Evolutionary conservation across 2,888 invertebrate species (phyloP).

Genomic region (Hanleya hanleyi): DNA sequence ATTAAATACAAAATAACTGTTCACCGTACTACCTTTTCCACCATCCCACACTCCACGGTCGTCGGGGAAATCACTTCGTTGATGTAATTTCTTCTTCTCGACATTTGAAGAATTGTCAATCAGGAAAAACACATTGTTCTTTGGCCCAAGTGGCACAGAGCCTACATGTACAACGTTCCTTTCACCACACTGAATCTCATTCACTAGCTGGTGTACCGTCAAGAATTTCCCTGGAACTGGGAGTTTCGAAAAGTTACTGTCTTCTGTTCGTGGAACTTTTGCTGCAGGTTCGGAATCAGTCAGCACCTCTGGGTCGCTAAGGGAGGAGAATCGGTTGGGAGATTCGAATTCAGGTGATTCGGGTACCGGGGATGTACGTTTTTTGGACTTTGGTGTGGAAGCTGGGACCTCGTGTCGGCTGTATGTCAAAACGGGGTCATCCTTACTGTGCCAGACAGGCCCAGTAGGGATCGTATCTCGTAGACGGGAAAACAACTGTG

Average conservation of each 20-base stretch:
- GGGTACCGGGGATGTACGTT: no score
- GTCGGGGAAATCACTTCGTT: neutral
- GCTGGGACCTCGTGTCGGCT: neutral
- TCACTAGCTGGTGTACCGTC: neutral
- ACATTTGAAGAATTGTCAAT: neutral
- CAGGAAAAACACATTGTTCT: neutral
- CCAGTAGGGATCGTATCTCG: neutral
- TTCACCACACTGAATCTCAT: neutral
- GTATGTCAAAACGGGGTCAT: neutral
- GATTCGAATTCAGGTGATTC: no score
- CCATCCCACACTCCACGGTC: slow-evolving; percentile 1
- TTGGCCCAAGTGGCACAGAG: neutral
- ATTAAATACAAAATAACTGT: neutral
- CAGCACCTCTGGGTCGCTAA: no score
- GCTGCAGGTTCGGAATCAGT: no score
- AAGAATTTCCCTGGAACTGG: neutral
- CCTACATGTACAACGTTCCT: neutral
- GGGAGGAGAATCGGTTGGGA: no score
- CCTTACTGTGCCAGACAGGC: neutral
- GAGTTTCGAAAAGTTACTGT: neutral
- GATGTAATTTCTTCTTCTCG: neutral
- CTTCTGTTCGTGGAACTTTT: neutral
- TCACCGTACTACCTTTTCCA: neutral
- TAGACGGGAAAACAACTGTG: neutral
- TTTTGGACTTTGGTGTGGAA: neutral